A percentile compares a stretch with the other conserved stretches of the same genome.
Conservation (phyloP, 1,140 invertebrate species). For the Streblospio benedicti region DNA sequence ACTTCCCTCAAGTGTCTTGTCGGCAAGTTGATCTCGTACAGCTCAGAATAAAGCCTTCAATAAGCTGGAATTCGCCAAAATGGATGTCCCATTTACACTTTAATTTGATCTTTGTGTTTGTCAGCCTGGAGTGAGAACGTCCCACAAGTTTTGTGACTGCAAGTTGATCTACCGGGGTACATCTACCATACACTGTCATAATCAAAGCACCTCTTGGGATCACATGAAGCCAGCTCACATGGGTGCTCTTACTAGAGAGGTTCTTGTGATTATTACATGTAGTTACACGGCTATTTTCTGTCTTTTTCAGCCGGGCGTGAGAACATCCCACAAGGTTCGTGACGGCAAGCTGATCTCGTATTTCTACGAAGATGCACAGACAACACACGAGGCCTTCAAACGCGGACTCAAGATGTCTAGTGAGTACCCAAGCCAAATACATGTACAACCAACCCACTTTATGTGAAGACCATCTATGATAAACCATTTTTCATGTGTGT, state of each 20-base stretch:
- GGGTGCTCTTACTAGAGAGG: not conserved
- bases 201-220: not conserved
- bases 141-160: not conserved
- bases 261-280: not conserved
- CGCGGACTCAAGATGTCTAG: slow-evolving; percentile 85
- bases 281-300: not conserved
- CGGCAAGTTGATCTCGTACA: not conserved
- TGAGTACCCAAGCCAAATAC: too few species aligned
- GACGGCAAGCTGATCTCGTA: slow-evolving; percentile 79
- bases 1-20: not conserved
- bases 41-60: not conserved
- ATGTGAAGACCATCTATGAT: too few species aligned
- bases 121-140: not conserved
- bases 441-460: too few species aligned
- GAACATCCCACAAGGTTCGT: slow-evolving; percentile 83
- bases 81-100: too few species aligned
- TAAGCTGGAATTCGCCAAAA: too few species aligned
- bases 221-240: not conserved
- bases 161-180: not conserved
- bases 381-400: slow-evolving; percentile 82
- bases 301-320: slow-evolving; percentile 53
- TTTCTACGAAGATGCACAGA: slow-evolving; percentile 76
- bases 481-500: too few species aligned
- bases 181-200: not conserved
- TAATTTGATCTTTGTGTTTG: too few species aligned